A percentile compares a stretch with the other conserved stretches of the same genome.
Conservation (phyloP, 2,797 vertebrate species). For the Botia kubotai region DNA sequence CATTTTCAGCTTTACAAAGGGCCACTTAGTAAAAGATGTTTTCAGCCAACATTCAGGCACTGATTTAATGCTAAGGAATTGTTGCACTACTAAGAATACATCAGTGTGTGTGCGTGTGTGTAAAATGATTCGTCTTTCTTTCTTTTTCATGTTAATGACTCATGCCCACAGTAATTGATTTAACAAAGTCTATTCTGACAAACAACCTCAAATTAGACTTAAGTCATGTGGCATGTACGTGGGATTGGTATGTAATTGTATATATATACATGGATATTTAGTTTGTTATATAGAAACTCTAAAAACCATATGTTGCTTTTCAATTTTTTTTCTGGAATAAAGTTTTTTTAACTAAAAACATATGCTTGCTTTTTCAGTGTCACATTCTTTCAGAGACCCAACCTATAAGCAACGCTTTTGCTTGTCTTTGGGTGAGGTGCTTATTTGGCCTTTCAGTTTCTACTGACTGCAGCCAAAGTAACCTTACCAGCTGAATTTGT, state of each 20-base stretch:
- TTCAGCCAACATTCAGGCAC: background rate
- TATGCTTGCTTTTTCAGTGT: constrained; percentile 2
- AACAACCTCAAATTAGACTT: constrained; percentile 10
- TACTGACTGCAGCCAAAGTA: constrained; percentile 47
- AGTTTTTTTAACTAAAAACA: background rate
- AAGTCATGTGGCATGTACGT: background rate
- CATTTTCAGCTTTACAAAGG: background rate
- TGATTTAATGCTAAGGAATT: background rate
- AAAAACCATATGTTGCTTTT: background rate
- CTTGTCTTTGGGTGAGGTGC: constrained; percentile 50
- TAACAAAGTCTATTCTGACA: background rate
- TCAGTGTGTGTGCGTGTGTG: background rate
- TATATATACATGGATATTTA: background rate
- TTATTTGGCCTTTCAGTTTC: constrained; percentile 39
- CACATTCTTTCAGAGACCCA: background rate
- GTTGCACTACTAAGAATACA: background rate
- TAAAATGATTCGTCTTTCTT: background rate
- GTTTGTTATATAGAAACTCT: background rate
- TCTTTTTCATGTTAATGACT: background rate
- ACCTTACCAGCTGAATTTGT: constrained; percentile 53
- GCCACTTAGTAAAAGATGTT: background rate
- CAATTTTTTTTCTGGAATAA: background rate
- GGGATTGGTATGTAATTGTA: no score
- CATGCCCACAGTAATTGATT: background rate
- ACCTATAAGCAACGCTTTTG: constrained; percentile 10